phyloP scores from a whole-genome alignment of 1,140 invertebrate genomes.

The Pomacea maculata region DNA sequence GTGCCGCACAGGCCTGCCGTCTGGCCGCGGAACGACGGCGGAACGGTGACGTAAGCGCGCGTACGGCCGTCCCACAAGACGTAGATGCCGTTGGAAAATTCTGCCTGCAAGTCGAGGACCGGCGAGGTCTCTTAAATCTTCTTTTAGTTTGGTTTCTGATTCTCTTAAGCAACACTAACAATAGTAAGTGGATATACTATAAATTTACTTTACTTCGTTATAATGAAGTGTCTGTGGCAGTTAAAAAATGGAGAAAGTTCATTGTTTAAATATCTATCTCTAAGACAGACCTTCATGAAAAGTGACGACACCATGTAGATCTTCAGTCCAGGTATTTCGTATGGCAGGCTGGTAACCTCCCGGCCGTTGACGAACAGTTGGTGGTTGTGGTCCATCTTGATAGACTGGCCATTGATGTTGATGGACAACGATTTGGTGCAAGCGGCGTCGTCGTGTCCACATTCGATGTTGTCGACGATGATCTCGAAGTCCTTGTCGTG shows the following conservation, averaged over 20 bases:
- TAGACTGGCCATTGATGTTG: slow-evolving; percentile 29
- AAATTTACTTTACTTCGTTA: too few species aligned
- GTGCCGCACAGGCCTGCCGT: slow-evolving; percentile 84
- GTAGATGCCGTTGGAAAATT: slow-evolving; percentile 78
- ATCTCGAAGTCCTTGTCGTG: slow-evolving; percentile 76
- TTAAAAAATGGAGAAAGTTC: not conserved
- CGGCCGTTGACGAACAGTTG: slow-evolving; percentile 70
- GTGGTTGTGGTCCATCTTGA: slow-evolving; percentile 54
- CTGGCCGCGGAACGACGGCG: slow-evolving; percentile 75
- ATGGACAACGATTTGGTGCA: slow-evolving; percentile 82
- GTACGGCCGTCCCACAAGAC: slow-evolving; percentile 77
- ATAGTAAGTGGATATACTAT: too few species aligned
- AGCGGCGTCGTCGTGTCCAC: slow-evolving; percentile 68
- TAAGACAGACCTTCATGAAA: slow-evolving; percentile 53
- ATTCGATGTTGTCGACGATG: slow-evolving; percentile 76
- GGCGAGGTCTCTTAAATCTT: too few species aligned
- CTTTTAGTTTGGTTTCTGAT: too few species aligned
- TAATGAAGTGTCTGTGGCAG: too few species aligned
- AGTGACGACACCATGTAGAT: slow-evolving; percentile 78
- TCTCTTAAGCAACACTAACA: too few species aligned
- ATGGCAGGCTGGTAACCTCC: slow-evolving; percentile 75
- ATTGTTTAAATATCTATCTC: not conserved
- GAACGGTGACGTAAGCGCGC: slow-evolving; percentile 82
- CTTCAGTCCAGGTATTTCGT: slow-evolving; percentile 70
- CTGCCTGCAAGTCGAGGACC: slow-evolving; percentile 68